These are phyloP conservation scores for Etia nguti DNA, from an alignment of 2,113 vertebrate genomes.

Conservation along the genomic window DNA sequence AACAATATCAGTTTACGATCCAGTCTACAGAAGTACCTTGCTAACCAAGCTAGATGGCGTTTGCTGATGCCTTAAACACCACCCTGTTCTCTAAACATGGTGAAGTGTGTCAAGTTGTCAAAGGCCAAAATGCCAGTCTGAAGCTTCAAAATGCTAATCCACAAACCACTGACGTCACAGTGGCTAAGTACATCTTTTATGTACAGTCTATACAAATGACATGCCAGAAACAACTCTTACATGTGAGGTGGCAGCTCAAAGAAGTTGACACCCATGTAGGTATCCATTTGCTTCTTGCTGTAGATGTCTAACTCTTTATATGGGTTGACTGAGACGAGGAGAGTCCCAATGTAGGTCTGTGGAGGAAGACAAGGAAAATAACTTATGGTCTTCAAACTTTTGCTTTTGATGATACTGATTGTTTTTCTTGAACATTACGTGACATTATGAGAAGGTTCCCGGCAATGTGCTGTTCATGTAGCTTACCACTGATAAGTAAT, in stretches of 20 bases:
- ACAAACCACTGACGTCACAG: background rate
- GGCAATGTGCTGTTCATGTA: background rate
- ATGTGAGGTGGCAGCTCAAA: constrained; percentile 96
- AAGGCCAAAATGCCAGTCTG: background rate
- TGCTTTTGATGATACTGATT: background rate
- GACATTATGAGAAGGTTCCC: background rate
- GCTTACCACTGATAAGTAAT: constrained; percentile 14
- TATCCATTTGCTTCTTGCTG: constrained; percentile 86
- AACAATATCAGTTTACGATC: background rate
- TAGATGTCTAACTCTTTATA: constrained; percentile 91
- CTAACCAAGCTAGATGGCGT: background rate
- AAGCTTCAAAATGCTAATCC: background rate
- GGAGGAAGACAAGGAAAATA: constrained; percentile 17
- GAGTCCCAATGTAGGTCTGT: constrained; percentile 93
- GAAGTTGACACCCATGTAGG: constrained; percentile 94
- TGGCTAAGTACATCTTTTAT: background rate
- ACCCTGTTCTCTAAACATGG: background rate
- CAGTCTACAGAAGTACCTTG: background rate
- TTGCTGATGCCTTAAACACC: background rate
- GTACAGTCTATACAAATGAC: background rate
- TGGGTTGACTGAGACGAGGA: constrained; percentile 95
- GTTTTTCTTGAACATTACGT: background rate
- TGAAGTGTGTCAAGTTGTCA: background rate
- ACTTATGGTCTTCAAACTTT: constrained; percentile 3
- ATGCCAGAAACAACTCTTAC: constrained; percentile 70